phyloP scores from a whole-genome alignment of 2,113 vertebrate genomes.

The Trematocara nigrifrons region DNA sequence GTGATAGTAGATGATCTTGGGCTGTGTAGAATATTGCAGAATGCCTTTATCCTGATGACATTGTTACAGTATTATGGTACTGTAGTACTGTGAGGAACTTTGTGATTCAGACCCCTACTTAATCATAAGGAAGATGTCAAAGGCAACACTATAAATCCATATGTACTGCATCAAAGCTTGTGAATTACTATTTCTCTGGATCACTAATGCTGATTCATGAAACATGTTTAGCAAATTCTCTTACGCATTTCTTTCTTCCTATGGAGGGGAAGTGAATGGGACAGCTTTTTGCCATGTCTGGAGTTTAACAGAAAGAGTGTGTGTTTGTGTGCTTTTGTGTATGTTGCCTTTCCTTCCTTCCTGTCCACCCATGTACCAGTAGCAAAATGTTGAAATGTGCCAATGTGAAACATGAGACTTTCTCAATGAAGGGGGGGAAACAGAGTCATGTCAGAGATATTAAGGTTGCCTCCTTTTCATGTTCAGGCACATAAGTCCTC shows the following conservation, averaged over 20 bases:
- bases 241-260: neutral
- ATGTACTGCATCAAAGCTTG: neutral
- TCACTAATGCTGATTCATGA: neutral
- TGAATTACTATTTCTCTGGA: neutral
- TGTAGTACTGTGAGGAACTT: neutral
- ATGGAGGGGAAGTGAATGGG: conserved; percentile 23
- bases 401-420: conserved; percentile 50
- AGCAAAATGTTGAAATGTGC: conserved; percentile 41
- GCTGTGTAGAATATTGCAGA: neutral
- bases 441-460: conserved; percentile 2
- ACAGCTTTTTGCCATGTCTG: neutral
- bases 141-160: neutral
- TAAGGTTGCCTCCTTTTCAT: conserved; percentile 48
- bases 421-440: conserved; percentile 38
- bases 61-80: neutral
- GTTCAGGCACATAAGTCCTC: conserved; percentile 35
- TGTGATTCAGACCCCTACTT: neutral
- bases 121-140: neutral
- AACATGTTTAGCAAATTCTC: conserved; percentile 2
- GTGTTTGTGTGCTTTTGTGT: conserved; percentile 12
- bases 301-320: neutral
- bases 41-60: neutral
- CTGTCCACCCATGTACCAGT: neutral
- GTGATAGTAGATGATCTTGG: neutral
- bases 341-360: conserved; percentile 22